phyloP scores from a whole-genome alignment of 2,113 vertebrate species.

The Alosa alosa region DNA sequence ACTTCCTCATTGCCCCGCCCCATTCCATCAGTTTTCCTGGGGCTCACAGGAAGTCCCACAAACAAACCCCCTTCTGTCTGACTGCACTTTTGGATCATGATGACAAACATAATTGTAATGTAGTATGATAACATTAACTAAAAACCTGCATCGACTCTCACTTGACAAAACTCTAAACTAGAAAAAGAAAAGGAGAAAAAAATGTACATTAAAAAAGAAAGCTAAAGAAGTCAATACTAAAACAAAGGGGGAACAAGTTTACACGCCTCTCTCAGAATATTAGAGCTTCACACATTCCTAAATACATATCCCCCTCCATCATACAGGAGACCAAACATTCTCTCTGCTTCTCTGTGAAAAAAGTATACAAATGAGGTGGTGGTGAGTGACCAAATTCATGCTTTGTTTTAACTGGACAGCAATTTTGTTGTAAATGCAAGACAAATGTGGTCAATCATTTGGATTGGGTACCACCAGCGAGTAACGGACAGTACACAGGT shows the following conservation, averaged over 20 bases:
- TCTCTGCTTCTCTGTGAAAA: neutral
- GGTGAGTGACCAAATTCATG: neutral
- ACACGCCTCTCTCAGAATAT: neutral
- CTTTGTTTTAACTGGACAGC: constrained; percentile 1
- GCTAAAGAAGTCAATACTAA: neutral
- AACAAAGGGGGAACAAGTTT: neutral
- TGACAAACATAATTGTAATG: neutral
- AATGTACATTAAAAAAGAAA: neutral
- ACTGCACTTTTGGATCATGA: neutral
- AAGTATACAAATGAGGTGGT: constrained; percentile 25
- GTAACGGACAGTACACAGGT: neutral
- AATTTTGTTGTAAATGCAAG: neutral
- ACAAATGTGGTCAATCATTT: constrained; percentile 3
- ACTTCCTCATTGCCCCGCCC: neutral
- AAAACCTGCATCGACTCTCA: constrained; percentile 37
- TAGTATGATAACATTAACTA: constrained; percentile 44
- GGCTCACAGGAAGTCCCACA: constrained; percentile 15
- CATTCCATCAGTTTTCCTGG: constrained; percentile 16
- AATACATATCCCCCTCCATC: neutral
- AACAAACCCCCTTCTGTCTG: constrained; percentile 29
- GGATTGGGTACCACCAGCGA: constrained; percentile 21
- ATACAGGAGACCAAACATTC: constrained; percentile 19
- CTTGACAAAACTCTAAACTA: constrained; percentile 22
- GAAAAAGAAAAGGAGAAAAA: neutral
- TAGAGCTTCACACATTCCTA: neutral